These are phyloP conservation scores for Falco punctatus DNA, from an alignment of 2,113 vertebrate genomes.

Conservation along the genomic window DNA sequence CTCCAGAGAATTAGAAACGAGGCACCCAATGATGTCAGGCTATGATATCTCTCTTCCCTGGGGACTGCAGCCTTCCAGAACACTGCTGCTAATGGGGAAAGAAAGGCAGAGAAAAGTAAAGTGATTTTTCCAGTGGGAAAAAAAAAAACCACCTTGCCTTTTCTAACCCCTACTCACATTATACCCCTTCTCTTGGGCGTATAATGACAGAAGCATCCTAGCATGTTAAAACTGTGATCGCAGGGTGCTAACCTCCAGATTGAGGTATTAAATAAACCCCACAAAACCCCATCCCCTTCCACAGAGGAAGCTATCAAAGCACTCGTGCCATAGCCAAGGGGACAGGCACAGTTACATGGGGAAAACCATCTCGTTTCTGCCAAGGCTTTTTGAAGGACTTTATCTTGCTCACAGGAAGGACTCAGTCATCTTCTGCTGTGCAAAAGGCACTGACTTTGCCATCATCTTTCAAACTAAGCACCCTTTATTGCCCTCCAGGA, in stretches of 20 bases:
- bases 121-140: background rate
- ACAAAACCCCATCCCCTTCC: background rate
- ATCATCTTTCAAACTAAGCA: background rate
- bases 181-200: background rate
- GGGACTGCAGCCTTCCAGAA: background rate
- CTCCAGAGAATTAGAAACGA: background rate
- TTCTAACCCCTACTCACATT: background rate
- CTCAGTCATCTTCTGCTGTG: background rate
- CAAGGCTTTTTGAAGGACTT: background rate
- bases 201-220: background rate
- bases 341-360: rapidly evolving
- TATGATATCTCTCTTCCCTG: background rate
- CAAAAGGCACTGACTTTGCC: background rate
- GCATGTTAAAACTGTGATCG: background rate
- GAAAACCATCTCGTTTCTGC: background rate
- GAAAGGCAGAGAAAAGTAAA: background rate
- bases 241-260: background rate
- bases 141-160: background rate
- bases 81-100: background rate
- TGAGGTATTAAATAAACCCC: background rate
- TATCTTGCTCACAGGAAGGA: background rate
- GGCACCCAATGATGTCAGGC: background rate
- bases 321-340: background rate
- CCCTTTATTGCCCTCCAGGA: background rate
- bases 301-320: background rate